Percentiles rank a stretch among this genome's conserved stretches.
Evolutionary conservation across 2,797 vertebrate genomes (phyloP).

Genomic region (Buceros bicornis): DNA sequence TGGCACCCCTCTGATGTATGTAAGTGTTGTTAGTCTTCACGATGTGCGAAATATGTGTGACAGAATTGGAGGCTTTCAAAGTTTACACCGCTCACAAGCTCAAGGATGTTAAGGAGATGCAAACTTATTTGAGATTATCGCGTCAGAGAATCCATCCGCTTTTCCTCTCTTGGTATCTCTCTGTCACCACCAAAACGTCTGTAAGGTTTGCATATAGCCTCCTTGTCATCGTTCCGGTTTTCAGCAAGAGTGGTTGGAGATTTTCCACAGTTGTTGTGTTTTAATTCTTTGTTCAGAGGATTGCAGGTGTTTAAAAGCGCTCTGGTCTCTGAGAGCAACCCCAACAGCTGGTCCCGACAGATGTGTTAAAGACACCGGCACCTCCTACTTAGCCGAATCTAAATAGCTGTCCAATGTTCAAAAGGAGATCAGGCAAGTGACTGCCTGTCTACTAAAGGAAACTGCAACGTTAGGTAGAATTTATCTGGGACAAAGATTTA

Average conservation of each 20-base stretch:
- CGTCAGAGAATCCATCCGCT: neutral
- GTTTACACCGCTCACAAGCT: neutral
- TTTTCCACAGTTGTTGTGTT: neutral
- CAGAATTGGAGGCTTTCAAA: constrained; percentile 7
- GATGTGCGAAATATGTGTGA: constrained; percentile 57
- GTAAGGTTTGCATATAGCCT: neutral
- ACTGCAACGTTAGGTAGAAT: neutral
- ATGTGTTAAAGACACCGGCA: no score
- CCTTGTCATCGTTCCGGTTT: neutral
- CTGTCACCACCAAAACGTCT: neutral
- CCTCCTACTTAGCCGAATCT: neutral
- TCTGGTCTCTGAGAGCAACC: no score
- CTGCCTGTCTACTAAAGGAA: neutral
- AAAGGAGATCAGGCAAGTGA: neutral
- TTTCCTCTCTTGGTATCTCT: neutral
- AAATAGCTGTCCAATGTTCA: neutral
- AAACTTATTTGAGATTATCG: neutral
- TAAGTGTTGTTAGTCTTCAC: constrained; percentile 47
- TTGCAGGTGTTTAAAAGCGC: no score
- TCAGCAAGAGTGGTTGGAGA: neutral
- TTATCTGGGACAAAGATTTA: neutral
- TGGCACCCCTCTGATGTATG: constrained; percentile 21
- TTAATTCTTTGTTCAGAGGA: neutral
- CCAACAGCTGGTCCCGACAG: no score
- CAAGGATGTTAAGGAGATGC: neutral